These are phyloP conservation scores for Sander lucioperca DNA, from an alignment of 2,113 vertebrate genomes.

Conservation along the genomic window DNA sequence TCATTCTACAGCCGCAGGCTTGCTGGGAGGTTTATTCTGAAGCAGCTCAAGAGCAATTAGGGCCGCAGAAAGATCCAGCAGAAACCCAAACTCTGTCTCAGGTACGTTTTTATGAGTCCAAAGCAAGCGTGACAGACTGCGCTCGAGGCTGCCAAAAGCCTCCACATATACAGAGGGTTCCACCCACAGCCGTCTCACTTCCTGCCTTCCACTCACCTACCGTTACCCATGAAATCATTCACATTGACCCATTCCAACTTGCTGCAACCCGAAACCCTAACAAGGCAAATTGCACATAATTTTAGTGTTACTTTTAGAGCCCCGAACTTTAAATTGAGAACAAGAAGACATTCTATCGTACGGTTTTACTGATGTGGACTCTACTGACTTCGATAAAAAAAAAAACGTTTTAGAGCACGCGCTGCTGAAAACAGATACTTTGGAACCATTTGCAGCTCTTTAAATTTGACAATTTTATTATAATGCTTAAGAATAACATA, in stretches of 20 bases:
- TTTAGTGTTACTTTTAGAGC: constrained; percentile 67
- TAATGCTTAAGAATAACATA: constrained; percentile 1
- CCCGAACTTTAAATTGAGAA: constrained; percentile 44
- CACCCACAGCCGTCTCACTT: constrained; percentile 58
- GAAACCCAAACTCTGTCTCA: constrained; percentile 72
- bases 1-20: constrained; percentile 31
- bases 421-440: constrained; percentile 41
- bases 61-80: constrained; percentile 60
- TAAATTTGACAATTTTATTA: constrained; percentile 32
- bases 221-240: constrained; percentile 74
- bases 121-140: constrained; percentile 74
- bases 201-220: constrained; percentile 71
- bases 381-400: constrained; percentile 2
- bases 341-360: constrained; percentile 51
- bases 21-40: constrained; percentile 69
- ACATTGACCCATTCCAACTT: constrained; percentile 69
- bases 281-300: constrained; percentile 73
- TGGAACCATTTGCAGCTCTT: constrained; percentile 38
- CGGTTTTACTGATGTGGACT: constrained; percentile 41
- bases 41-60: constrained; percentile 73
- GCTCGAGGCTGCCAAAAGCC: constrained; percentile 62
- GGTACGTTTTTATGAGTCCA: constrained; percentile 78
- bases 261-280: constrained; percentile 75
- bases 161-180: constrained; percentile 49
- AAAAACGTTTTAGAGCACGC: not conserved